Evolutionary conservation across 2,797 vertebrate species (phyloP).

Genomic region (Rallus crepitans): DNA sequence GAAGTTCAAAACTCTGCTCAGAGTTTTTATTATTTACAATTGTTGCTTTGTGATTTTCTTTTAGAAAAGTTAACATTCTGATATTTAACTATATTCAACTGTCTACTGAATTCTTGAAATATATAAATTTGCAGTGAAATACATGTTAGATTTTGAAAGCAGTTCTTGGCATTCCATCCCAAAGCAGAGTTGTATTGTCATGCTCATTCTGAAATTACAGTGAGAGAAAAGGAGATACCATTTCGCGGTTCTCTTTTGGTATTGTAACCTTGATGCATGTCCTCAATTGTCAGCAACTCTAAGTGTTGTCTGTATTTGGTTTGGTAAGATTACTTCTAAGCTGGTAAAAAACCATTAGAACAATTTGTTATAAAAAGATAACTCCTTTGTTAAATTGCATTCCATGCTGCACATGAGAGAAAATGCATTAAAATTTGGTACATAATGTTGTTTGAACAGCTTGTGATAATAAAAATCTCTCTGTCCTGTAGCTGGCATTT

Average conservation of each 20-base stretch:
- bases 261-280: not conserved
- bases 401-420: not conserved
- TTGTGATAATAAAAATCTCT: not conserved
- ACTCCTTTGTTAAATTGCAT: not conserved
- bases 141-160: not conserved
- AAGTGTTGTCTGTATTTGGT: not conserved
- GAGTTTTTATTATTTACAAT: not conserved
- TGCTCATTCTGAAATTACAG: not conserved
- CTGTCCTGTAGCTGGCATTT: conserved; percentile 87
- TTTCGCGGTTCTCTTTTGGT: not conserved
- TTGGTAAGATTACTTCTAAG: not conserved
- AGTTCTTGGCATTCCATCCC: not conserved
- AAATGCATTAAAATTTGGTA: not conserved
- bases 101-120: not conserved
- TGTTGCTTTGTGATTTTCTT: not conserved
- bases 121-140: not conserved
- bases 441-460: not conserved
- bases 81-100: not conserved
- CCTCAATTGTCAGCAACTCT: not conserved
- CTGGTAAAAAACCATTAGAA: not conserved
- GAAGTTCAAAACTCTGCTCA: not conserved
- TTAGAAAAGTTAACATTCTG: not conserved
- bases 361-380: not conserved
- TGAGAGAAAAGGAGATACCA: not conserved
- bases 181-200: not conserved